A percentile compares a stretch with the other conserved stretches of the same genome.
These are phyloP conservation scores for Enteromius anoplus DNA, from an alignment of 2,797 vertebrate genomes.

Conservation along the genomic window DNA sequence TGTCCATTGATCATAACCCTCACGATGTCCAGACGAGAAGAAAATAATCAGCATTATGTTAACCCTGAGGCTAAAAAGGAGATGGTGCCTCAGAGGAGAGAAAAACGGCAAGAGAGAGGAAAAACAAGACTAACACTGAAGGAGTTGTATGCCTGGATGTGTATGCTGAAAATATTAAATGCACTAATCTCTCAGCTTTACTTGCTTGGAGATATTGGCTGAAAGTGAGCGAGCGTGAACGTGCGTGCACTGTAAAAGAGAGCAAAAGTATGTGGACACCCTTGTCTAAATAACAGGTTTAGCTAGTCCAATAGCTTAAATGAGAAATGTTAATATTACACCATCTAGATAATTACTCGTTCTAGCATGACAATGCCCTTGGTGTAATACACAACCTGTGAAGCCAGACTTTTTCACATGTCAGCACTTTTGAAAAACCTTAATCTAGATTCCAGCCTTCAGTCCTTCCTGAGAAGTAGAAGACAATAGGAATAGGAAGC, in stretches of 20 bases:
- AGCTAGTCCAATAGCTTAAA: not conserved
- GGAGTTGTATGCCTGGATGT: constrained; percentile 1
- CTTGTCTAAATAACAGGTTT: constrained; percentile 6
- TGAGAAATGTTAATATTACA: constrained; percentile 1
- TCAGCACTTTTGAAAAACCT: not conserved
- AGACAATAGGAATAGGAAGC: not conserved
- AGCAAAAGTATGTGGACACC: not conserved
- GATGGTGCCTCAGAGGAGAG: constrained; percentile 30
- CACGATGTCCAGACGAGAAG: constrained; percentile 38
- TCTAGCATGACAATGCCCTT: not conserved
- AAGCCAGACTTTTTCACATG: not conserved
- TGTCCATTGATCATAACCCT: constrained; percentile 44
- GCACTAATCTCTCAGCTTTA: constrained; percentile 24
- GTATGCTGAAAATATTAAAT: constrained; percentile 18
- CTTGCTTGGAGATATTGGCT: constrained; percentile 22
- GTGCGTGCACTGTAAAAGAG: constrained; percentile 10
- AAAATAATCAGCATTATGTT: constrained; percentile 53
- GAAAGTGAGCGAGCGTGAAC: constrained; percentile 7
- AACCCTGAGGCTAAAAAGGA: constrained; percentile 53
- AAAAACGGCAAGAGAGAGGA: constrained; percentile 3
- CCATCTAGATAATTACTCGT: not conserved
- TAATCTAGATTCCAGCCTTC: not conserved
- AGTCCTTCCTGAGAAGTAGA: not conserved
- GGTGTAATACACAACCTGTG: not conserved
- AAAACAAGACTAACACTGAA: constrained; percentile 20